Base-by-base conservation (phyloP, 2,888 invertebrate species). In the Microctonus aethiopoides region DNA sequence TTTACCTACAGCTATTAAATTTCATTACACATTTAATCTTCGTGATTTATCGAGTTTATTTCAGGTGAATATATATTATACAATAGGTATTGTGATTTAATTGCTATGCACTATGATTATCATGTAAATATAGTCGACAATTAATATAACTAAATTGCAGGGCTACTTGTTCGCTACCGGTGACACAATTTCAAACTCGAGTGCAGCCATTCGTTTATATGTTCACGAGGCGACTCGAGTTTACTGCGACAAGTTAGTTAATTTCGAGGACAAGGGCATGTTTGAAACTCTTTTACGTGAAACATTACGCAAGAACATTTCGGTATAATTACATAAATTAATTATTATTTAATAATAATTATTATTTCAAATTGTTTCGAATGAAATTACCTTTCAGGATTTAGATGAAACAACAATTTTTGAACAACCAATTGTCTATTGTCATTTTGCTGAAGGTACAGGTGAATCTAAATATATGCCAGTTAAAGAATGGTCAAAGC, bases 21-120 rank as follows among this genome's bases (percentile, higher is more conserved):
- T 98, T 85, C 98, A 98, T 86, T 98, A 98, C 82, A 90, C 94
- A 71, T 98, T 97, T 87, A 98, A 97, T 85, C 88, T 98, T 66
- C 89, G 98, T 70, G 98, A 98, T 86, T 88, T 98, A 68, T 94
- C 97, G 0, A 98, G 97, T 83, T 94, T 98, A 75, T 98, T 97
- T 86, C 96, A 97, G 90, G 95, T 95, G 87, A 46, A n/a, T 46
- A 7, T n/a, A n/a, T 29, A 29, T 29, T 29, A 29, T 7, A 29
- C 4, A 29, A 29, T 29, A 29, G 29, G 29, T 29, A 29, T 29
- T 29, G 3, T 7, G 10, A 46, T n/a, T n/a, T n/a, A n/a, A n/a
- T n/a, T n/a, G n/a, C n/a, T n/a, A n/a, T n/a, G n/a, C n/a, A n/a
- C n/a, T n/a, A n/a, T n/a, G n/a, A n/a, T n/a, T n/a, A n/a, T n/a